Evolutionary conservation across 35 echinoderm and acorn worm species (phyloP).

Genomic region (Heliocidaris erythrogramma): DNA sequence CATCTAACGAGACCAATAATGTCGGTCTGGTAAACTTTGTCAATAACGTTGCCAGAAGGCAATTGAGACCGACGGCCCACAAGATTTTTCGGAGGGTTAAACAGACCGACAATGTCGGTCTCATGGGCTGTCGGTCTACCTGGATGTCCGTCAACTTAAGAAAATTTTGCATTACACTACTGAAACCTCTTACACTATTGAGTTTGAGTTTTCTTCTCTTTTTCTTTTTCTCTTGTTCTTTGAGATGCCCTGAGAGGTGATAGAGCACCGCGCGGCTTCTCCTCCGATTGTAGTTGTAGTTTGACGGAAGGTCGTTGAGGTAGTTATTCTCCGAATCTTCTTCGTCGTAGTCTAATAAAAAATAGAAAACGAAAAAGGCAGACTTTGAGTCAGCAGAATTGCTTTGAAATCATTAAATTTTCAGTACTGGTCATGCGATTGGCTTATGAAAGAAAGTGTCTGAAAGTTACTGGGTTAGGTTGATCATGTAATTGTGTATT

Average conservation of each 20-base stretch:
- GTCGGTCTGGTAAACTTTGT: too few species aligned
- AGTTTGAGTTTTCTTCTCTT: conserved; percentile 92
- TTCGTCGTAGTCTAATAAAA: neutral
- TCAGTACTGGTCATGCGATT: neutral
- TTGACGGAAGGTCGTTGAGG: conserved; percentile 78
- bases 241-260: conserved; percentile 96
- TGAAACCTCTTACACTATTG: conserved; percentile 78
- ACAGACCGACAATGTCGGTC: too few species aligned
- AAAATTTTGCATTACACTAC: neutral
- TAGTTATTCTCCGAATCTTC: conserved; percentile 67
- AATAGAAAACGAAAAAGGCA: neutral
- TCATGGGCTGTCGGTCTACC: too few species aligned
- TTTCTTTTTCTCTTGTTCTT: conserved; percentile 93
- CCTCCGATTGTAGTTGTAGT: conserved; percentile 95
- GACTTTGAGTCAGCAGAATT: neutral
- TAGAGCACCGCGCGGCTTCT: conserved; percentile 96
- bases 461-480: too few species aligned
- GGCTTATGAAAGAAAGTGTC: too few species aligned
- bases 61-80: too few species aligned
- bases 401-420: neutral
- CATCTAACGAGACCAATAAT: neutral
- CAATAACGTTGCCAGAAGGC: too few species aligned
- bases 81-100: too few species aligned
- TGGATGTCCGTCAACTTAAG: too few species aligned
- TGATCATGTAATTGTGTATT: too few species aligned